These are phyloP conservation scores for Pemphigus obesinymphae DNA, from an alignment of 1,140 invertebrate genomes.

Conservation along the genomic window DNA sequence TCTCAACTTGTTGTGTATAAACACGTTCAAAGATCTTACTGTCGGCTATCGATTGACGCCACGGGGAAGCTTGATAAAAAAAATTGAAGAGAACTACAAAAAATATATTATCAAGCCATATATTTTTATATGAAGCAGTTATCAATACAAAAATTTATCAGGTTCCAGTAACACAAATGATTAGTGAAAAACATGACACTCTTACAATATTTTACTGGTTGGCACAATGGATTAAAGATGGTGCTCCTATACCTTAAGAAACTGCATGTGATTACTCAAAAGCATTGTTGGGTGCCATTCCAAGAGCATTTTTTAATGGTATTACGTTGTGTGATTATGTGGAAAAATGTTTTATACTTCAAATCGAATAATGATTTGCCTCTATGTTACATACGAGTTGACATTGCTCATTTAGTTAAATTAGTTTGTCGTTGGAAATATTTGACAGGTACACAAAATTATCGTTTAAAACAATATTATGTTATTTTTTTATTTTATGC, in stretches of 20 bases:
- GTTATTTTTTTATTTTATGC: no score
- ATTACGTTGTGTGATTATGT: neutral
- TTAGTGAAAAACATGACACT: neutral
- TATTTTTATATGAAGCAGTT: neutral
- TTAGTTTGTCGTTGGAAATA: no score
- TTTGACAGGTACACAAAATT: neutral
- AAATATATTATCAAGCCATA: neutral
- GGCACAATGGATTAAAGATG: neutral
- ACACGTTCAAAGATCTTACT: neutral
- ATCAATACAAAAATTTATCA: neutral
- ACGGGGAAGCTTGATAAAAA: neutral
- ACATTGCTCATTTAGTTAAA: no score
- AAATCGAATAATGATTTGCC: no score
- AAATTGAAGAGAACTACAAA: neutral
- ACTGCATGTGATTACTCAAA: no score
- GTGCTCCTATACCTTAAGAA: neutral
- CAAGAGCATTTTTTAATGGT: neutral
- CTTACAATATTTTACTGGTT: neutral
- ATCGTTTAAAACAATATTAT: neutral
- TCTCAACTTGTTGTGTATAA: neutral
- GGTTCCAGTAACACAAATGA: neutral
- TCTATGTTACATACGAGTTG: no score
- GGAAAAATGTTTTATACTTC: neutral
- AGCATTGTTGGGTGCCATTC: neutral
- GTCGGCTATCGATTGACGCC: neutral